phyloP scores from a whole-genome alignment of 2,113 vertebrate species.

The Saiga tatarica region DNA sequence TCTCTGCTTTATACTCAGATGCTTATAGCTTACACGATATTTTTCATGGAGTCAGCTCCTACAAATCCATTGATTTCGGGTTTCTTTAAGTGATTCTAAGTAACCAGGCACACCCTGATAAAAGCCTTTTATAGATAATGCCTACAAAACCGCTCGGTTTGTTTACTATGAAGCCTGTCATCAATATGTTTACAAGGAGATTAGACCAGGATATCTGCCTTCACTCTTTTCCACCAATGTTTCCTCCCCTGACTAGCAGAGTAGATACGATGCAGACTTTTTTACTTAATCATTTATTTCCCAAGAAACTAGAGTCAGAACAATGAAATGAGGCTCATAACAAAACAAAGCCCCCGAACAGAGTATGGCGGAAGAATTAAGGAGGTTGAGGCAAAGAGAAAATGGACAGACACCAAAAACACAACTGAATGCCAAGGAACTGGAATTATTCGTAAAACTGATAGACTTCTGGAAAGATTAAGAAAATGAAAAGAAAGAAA shows the following conservation, averaged over 20 bases:
- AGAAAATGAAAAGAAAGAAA: background rate
- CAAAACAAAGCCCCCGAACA: background rate
- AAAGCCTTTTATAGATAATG: background rate
- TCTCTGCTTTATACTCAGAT: background rate
- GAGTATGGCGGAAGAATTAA: background rate
- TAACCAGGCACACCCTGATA: background rate
- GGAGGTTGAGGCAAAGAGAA: background rate
- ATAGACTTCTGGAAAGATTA: background rate
- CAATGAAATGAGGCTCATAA: background rate
- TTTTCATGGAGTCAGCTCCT: background rate
- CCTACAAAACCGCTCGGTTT: background rate
- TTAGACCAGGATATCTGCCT: background rate
- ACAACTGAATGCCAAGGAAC: background rate
- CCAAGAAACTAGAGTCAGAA: background rate
- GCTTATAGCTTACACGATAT: background rate
- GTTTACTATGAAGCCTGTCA: background rate
- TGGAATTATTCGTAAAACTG: background rate
- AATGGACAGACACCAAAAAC: background rate
- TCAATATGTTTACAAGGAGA: background rate
- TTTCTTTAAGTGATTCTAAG: background rate
- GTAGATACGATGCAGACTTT: background rate
- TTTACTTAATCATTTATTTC: background rate
- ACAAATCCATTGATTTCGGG: background rate
- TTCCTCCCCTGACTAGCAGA: background rate
- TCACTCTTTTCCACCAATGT: background rate